These are phyloP conservation scores for Crocodylus rhombifer DNA, from an alignment of 2,797 vertebrate genomes.

Conservation along the genomic window DNA sequence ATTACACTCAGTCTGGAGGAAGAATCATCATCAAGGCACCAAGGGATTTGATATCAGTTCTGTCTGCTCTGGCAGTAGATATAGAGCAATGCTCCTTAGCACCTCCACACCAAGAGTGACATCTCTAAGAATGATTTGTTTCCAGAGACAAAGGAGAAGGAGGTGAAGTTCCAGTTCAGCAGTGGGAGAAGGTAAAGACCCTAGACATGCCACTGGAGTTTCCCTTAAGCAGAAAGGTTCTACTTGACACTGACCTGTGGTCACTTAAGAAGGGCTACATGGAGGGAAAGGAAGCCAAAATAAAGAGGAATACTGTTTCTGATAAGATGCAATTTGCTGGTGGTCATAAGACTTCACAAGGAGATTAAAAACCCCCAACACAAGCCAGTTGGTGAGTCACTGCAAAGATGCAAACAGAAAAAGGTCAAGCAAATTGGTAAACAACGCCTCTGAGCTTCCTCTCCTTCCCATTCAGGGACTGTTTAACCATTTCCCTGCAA, in stretches of 20 bases:
- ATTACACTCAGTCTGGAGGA: not conserved
- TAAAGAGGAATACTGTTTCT: conserved; percentile 55
- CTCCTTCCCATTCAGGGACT: conserved; percentile 44
- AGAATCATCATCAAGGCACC: not conserved
- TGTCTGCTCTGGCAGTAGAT: not conserved
- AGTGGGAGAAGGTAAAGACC: not conserved
- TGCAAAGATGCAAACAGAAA: conserved; percentile 67
- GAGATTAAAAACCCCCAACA: conserved; percentile 73
- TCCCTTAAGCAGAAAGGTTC: not conserved
- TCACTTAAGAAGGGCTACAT: not conserved
- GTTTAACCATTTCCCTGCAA: conserved; percentile 72
- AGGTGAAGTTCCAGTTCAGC: not conserved
- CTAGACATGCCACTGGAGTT: not conserved
- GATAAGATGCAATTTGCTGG: conserved; percentile 49
- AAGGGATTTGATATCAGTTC: not conserved
- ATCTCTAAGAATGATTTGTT: not conserved
- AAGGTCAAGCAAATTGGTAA: conserved; percentile 75
- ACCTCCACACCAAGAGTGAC: not conserved
- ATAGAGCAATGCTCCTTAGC: not conserved
- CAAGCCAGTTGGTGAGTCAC: conserved; percentile 76
- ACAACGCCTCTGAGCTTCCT: conserved; percentile 71
- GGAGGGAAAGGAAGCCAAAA: conserved; percentile 27
- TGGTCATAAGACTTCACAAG: conserved; percentile 67
- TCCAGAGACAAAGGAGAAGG: not conserved
- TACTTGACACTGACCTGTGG: not conserved